Evolutionary conservation across 2,797 vertebrate species (phyloP), one percentile per base, ranked within the genome.

Genomic region (Pangasius macronema): DNA sequence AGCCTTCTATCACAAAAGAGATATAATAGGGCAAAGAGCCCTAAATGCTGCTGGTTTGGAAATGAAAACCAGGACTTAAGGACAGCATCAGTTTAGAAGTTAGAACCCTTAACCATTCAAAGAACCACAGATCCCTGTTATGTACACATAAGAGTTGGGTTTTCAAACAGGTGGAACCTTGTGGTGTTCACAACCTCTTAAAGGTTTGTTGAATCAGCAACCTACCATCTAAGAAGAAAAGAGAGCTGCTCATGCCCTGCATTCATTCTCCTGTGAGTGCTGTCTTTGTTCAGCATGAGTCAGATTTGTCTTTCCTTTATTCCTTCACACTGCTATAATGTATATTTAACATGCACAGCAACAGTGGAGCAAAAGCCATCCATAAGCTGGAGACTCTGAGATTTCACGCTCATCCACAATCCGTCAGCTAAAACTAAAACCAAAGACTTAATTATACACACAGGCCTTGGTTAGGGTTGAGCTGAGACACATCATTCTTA

Each of bases 391-490:
- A 55, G 75, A 77, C 14, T 33, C n/a, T 42, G 36, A 81, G 57
- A 61, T 81, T 81, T 81, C 55, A 81, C 36, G 6, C 79, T 81
- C 57, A 27, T 81, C 36, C 36, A 61, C 83, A 87, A 77, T 89
- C 88, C 30, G 55, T 76, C 65, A 76, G 76, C 55, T 70, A 81
- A 86, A 87, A 87, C 83, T 84, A 88, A 89, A 87, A 84, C 87
- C 72, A 65, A 86, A 85, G 84, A 87, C 70, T 87, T 88, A 85
- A 89, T 87, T 89, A 88, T 83, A 87, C 86, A 91, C 76, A 77
- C 70, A 85, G 68, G 39, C 20, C 67, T 61, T 75, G 82, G 53
- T 68, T 82, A 82, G 59, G 24, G 27, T 49, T 67, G 61, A 83
- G 79, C 79, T 30, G 27, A 83, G 46, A 33, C 42, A 30, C 65